Conservation (phyloP, 1,140 invertebrate species). For the Drosophila biarmipes region DNA sequence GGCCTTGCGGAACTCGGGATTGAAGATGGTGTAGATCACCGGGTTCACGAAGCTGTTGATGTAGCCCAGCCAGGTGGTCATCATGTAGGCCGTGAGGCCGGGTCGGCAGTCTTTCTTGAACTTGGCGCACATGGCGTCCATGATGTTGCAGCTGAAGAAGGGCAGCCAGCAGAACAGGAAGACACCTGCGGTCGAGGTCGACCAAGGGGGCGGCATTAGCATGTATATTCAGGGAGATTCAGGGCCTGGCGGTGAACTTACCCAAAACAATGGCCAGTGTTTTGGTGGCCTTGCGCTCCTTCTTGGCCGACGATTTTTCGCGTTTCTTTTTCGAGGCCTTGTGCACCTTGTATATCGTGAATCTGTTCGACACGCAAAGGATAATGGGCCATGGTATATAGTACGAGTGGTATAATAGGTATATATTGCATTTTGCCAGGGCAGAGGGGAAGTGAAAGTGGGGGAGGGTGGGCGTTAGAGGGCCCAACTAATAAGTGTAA, state of each 20-base stretch:
- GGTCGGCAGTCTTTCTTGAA: slow-evolving; percentile 92
- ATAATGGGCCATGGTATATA: slow-evolving; percentile 52
- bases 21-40: slow-evolving; percentile 99
- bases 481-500: slow-evolving; percentile 59
- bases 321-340: slow-evolving; percentile 97
- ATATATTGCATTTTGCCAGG: slow-evolving; percentile 39
- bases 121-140: slow-evolving; percentile 97
- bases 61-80: slow-evolving; percentile 99
- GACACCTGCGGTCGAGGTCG: slow-evolving; percentile 86
- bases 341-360: slow-evolving; percentile 96
- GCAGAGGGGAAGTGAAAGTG: background rate
- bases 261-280: slow-evolving; percentile 99
- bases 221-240: background rate
- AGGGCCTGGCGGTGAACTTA: slow-evolving; percentile 85
- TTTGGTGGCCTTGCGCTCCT: slow-evolving; percentile 99
- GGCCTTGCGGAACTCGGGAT: slow-evolving; percentile 99
- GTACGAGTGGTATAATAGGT: too few species aligned
- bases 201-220: background rate
- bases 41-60: slow-evolving; percentile 99
- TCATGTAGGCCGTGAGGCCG: slow-evolving; percentile 95
- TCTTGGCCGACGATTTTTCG: slow-evolving; percentile 97
- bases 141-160: slow-evolving; percentile 98
- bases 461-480: background rate
- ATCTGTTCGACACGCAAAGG: slow-evolving; percentile 85
- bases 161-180: slow-evolving; percentile 99